Evolutionary conservation across 2,888 invertebrate genomes (phyloP), one percentile per base, ranked within the genome.

Genomic region (Acronicta aceris): DNA sequence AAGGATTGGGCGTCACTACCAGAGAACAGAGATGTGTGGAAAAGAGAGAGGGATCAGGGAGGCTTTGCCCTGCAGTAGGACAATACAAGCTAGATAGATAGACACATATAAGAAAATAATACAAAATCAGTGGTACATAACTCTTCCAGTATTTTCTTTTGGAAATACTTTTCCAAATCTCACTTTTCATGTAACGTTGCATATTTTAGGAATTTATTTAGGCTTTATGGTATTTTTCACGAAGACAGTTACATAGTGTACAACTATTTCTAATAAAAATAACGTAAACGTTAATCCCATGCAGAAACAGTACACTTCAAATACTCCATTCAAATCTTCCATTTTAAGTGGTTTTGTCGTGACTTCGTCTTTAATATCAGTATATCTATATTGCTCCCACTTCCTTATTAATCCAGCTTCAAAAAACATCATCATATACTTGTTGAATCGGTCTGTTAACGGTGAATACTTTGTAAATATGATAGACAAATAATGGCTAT

Each of bases 391-490:
- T 50, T 91, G 84, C 68, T 93, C 92, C 95, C 95, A 95, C 83
- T 94, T 92, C 15, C 73, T 84, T 45, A 95, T 78, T 10, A 95
- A 77, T 0, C 95, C 95, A 1, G 86, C 89, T 84, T 95, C 93
- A 42, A 88, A 79, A 45, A 93, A 79, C 17, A 55, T 79, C 66
- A 87, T 81, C 65, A 93, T 78, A 45, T 88, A 84, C 59, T 85
- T 85, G 69, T 89, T 89, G 21, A 86, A 87, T 15, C 81, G 71
- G 4, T 84, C 81, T 0, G 90, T 88, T 16, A 95, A 43, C 0
- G 90, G 84, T 1, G 92, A 93, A 74, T 94, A 59, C 74, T 85
- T 89, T 0, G 85, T 83, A 6, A 92, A 72, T 46, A 93, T 64
- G 76, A 90, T 87, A 13, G 82, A 85, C 25, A 94, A 78, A 69